A percentile compares a stretch with the other conserved stretches of the same genome.
Conservation (phyloP, 2,888 invertebrate species). For the Xestia ashworthii region DNA sequence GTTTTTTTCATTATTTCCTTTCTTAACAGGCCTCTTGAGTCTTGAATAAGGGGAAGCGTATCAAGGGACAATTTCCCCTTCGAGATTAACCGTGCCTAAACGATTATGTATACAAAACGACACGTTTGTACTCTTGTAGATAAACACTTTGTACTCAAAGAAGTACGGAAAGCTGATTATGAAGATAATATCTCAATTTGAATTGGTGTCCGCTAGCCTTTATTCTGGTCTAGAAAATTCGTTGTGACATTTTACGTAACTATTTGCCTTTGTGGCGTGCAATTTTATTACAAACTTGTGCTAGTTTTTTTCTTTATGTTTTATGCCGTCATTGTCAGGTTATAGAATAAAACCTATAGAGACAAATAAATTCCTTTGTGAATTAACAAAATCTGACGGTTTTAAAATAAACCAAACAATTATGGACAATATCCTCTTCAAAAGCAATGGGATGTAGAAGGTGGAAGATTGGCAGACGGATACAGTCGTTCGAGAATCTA, state of each 20-base stretch:
- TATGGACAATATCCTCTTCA: not conserved
- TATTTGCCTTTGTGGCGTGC: slow-evolving; percentile 27
- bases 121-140: slow-evolving; percentile 60
- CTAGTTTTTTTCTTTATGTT: not conserved
- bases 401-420: not conserved
- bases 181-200: slow-evolving; percentile 63
- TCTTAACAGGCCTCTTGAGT: slow-evolving; percentile 58
- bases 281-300: slow-evolving; percentile 29
- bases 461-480: not conserved
- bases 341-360: not conserved
- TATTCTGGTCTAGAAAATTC: slow-evolving; percentile 32
- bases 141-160: slow-evolving; percentile 67
- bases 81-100: slow-evolving; percentile 75
- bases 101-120: slow-evolving; percentile 72
- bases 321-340: no score
- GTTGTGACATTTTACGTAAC: slow-evolving; percentile 24
- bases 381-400: not conserved
- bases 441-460: not conserved
- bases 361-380: not conserved
- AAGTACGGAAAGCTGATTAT: slow-evolving; percentile 56
- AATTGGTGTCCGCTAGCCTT: slow-evolving; percentile 34
- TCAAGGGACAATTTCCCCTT: slow-evolving; percentile 84
- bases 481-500: no score
- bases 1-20: slow-evolving; percentile 70
- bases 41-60: slow-evolving; percentile 78